Evolutionary conservation across 1,140 invertebrate genomes (phyloP).

Genomic region (Globodera rostochiensis): DNA sequence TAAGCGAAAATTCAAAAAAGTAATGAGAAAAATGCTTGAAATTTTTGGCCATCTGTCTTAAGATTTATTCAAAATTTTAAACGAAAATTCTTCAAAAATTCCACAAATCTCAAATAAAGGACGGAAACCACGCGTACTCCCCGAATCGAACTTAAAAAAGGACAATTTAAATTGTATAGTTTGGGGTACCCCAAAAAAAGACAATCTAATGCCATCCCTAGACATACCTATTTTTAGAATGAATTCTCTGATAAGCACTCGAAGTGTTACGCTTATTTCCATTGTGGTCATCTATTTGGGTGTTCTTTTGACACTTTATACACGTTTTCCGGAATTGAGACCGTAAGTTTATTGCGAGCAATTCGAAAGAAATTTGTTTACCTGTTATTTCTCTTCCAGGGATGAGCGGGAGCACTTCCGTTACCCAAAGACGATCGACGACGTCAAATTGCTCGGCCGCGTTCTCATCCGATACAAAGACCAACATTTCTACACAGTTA

Average conservation of each 20-base stretch:
- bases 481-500: constrained; percentile 87
- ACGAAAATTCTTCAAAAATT: too few relatives aligned
- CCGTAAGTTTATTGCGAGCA: constrained; percentile 33
- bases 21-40: too few relatives aligned
- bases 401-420: constrained; percentile 85
- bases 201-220: too few relatives aligned
- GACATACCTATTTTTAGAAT: too few relatives aligned
- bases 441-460: constrained; percentile 89
- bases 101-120: too few relatives aligned
- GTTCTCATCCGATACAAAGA: constrained; percentile 90
- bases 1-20: too few relatives aligned
- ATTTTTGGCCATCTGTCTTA: too few relatives aligned
- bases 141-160: too few relatives aligned
- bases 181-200: too few relatives aligned
- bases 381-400: constrained; percentile 68
- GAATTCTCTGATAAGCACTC: background rate
- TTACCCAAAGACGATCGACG: constrained; percentile 87
- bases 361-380: background rate
- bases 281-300: constrained; percentile 26
- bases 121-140: too few relatives aligned
- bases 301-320: constrained; percentile 36
- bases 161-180: too few relatives aligned
- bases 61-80: too few relatives aligned
- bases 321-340: constrained; percentile 47
- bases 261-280: constrained; percentile 29